Percentiles rank a stretch among this genome's conserved stretches.
phyloP scores from a whole-genome alignment of 2,113 vertebrate species.

The Nyctibius bracteatus region DNA sequence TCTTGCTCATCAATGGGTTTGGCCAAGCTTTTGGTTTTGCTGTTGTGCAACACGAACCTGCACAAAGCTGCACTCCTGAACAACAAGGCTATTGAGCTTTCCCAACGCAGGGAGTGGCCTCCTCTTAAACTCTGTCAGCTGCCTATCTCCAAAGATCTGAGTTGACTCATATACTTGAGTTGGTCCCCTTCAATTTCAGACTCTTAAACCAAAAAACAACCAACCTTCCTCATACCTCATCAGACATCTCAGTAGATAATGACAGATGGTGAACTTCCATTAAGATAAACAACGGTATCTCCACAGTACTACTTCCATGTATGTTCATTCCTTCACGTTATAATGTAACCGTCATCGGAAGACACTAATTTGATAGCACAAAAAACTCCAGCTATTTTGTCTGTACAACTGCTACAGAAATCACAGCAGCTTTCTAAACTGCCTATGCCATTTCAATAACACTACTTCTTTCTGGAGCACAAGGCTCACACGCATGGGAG shows the following conservation, averaged over 20 bases:
- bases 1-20: conserved; percentile 45
- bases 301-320: background rate
- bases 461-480: background rate
- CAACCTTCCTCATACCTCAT: background rate
- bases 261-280: background rate
- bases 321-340: background rate
- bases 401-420: background rate
- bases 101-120: conserved; percentile 22
- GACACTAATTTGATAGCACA: background rate
- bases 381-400: background rate
- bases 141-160: background rate
- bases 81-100: background rate
- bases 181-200: background rate
- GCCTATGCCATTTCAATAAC: background rate
- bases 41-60: conserved; percentile 17
- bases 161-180: background rate
- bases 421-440: background rate
- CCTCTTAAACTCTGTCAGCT: background rate
- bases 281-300: background rate
- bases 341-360: rapidly evolving
- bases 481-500: background rate
- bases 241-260: background rate
- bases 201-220: background rate
- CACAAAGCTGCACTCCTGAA: background rate
- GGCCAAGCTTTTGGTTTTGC: conserved; percentile 5